phyloP scores from a whole-genome alignment of 1,140 invertebrate species.

The Zaprionus camerounensis region DNA sequence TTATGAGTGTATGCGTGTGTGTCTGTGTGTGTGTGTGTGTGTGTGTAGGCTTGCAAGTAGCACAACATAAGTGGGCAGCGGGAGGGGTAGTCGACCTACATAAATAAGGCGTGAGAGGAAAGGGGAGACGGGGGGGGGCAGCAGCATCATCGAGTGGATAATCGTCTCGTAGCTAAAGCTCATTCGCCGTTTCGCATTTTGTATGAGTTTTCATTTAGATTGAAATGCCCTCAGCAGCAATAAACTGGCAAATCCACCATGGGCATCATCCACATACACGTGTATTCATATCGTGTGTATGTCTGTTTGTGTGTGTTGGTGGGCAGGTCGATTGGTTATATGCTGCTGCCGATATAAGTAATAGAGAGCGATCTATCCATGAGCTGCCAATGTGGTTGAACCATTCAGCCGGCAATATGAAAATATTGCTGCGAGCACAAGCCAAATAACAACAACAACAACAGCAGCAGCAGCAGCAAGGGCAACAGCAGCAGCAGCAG shows the following conservation, averaged over 20 bases:
- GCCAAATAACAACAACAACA: slow-evolving; percentile 12
- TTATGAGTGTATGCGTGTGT: slow-evolving; percentile 14
- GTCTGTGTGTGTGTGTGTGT: neutral
- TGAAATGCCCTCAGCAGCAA: slow-evolving; percentile 48
- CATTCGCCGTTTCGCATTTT: slow-evolving; percentile 41
- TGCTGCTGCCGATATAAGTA: slow-evolving; percentile 27
- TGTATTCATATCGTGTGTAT: neutral
- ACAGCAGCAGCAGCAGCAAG: neutral
- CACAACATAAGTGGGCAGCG: slow-evolving; percentile 8
- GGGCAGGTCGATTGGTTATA: slow-evolving; percentile 34
- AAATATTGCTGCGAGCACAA: slow-evolving; percentile 35
- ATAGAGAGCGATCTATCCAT: slow-evolving; percentile 34
- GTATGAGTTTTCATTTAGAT: slow-evolving; percentile 52
- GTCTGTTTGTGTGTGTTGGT: neutral
- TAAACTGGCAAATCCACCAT: slow-evolving; percentile 43
- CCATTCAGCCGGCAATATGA: slow-evolving; percentile 40
- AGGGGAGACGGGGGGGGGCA: too few relatives aligned
- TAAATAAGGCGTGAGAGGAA: slow-evolving; percentile 17
- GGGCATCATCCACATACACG: neutral
- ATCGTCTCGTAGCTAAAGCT: slow-evolving; percentile 34
- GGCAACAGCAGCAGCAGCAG: neutral
- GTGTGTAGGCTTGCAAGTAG: neutral
- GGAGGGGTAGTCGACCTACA: slow-evolving; percentile 27
- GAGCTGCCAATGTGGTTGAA: slow-evolving; percentile 42
- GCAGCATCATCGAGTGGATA: slow-evolving; percentile 35